Conservation (phyloP, 2,113 vertebrate genomes). For the Amphilophus citrinellus region DNA sequence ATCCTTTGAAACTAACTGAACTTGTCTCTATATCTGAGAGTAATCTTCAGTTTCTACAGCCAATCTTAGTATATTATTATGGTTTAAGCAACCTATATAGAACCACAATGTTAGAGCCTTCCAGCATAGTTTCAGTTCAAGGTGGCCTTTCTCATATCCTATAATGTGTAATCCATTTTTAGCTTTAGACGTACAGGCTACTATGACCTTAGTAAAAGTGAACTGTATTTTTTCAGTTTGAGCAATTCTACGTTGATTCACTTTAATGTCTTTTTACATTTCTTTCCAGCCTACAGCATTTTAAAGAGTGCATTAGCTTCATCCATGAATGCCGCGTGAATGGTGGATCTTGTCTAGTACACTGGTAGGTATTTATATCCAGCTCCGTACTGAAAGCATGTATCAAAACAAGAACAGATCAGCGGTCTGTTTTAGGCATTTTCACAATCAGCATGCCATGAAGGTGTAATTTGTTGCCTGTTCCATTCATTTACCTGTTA, state of each 20-base stretch:
- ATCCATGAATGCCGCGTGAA: constrained; percentile 88
- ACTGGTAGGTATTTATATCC: constrained; percentile 85
- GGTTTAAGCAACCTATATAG: constrained; percentile 13
- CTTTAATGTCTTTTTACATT: constrained; percentile 20
- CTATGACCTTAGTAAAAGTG: not conserved
- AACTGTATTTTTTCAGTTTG: constrained; percentile 2
- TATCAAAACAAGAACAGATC: not conserved
- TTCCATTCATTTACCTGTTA: not conserved
- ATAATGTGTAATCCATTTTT: constrained; percentile 39
- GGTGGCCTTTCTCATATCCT: constrained; percentile 72
- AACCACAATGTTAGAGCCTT: constrained; percentile 13
- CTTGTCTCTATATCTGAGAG: not conserved
- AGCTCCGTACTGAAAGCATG: not conserved
- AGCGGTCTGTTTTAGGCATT: not conserved
- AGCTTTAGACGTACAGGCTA: constrained; percentile 1
- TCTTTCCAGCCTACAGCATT: constrained; percentile 86
- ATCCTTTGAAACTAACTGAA: not conserved
- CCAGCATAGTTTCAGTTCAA: constrained; percentile 69
- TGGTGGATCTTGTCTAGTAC: constrained; percentile 89
- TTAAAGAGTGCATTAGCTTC: constrained; percentile 89
- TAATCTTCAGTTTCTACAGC: constrained; percentile 28
- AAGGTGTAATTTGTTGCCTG: not conserved
- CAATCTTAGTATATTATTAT: not conserved
- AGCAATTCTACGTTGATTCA: not conserved
- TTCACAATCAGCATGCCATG: not conserved